These are phyloP conservation scores for Anagyrus pseudococci DNA, from an alignment of 2,888 invertebrate genomes.

Conservation along the genomic window DNA sequence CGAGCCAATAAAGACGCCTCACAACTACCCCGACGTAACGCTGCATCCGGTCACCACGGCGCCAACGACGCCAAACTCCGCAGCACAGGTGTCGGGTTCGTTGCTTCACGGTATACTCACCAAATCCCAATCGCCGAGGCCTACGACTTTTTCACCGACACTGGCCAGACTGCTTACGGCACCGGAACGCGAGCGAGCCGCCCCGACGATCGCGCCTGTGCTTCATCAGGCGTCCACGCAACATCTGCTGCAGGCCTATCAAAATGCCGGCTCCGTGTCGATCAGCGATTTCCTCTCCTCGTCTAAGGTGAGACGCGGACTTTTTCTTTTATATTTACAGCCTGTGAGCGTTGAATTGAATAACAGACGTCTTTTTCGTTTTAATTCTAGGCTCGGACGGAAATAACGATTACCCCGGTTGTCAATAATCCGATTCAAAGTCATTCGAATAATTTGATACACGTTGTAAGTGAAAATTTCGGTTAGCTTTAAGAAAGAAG, in stretches of 20 bases:
- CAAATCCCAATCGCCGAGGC: constrained; percentile 65
- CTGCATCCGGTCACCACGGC: constrained; percentile 73
- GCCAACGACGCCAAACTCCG: constrained; percentile 52
- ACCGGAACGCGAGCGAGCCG: constrained; percentile 60
- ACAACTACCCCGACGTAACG: constrained; percentile 81
- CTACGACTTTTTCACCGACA: constrained; percentile 79
- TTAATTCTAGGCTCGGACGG: constrained; percentile 65
- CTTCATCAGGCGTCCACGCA: constrained; percentile 51
- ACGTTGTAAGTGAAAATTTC: constrained; percentile 51
- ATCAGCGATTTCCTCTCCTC: constrained; percentile 64
- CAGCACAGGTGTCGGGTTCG: constrained; percentile 67
- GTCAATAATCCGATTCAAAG: constrained; percentile 55
- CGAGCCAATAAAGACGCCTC: constrained; percentile 65
- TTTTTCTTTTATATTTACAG: not conserved
- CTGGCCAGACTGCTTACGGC: constrained; percentile 81
- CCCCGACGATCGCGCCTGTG: constrained; percentile 49
- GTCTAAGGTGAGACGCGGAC: constrained; percentile 60
- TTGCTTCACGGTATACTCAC: constrained; percentile 80
- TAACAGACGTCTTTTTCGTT: not conserved
- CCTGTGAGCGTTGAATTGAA: no score
- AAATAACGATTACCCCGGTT: constrained; percentile 70
- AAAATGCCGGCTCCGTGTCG: constrained; percentile 60
- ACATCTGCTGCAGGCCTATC: constrained; percentile 56
- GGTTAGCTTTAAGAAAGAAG: no score
- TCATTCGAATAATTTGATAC: constrained; percentile 55